Percentiles rank a stretch among this genome's conserved stretches.
phyloP scores from a whole-genome alignment of 1,140 invertebrate species.

The Pogonomyrmex californicus region DNA sequence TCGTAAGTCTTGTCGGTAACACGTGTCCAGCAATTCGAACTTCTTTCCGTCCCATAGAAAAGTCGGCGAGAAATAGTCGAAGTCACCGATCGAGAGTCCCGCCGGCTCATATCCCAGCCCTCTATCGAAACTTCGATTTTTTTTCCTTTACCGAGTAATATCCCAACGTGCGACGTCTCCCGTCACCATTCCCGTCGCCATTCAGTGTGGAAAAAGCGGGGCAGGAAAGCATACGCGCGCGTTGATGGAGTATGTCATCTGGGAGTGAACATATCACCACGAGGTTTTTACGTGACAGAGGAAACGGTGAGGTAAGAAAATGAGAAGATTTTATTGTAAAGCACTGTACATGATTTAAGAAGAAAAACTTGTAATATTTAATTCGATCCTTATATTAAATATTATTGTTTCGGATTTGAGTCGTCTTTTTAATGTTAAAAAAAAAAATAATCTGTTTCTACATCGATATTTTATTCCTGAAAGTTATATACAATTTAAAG shows the following conservation, averaged over 20 bases:
- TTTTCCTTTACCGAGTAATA: slow-evolving; percentile 33
- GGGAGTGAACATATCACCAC: slow-evolving; percentile 27
- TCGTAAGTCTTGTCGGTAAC: slow-evolving; percentile 54
- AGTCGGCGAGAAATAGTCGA: slow-evolving; percentile 48
- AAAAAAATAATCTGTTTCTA: background rate
- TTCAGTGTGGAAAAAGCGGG: slow-evolving; percentile 39
- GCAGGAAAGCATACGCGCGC: slow-evolving; percentile 49
- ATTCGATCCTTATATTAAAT: background rate
- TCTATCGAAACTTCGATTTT: slow-evolving; percentile 57
- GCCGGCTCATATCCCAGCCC: slow-evolving; percentile 28
- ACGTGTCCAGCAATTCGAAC: slow-evolving; percentile 58
- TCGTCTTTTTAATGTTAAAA: background rate
- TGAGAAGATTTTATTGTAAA: background rate
- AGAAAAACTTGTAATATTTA: background rate
- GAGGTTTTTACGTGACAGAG: slow-evolving; percentile 13
- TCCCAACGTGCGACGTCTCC: slow-evolving; percentile 20
- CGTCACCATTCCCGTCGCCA: slow-evolving; percentile 57
- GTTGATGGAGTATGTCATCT: slow-evolving; percentile 61
- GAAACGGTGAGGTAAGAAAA: slow-evolving; percentile 18
- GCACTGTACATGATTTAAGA: background rate
- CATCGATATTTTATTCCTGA: background rate
- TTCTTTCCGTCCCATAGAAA: slow-evolving; percentile 46
- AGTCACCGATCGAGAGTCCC: slow-evolving; percentile 52
- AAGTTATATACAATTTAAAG: slow-evolving; percentile 4
- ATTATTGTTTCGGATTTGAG: background rate